Conservation (phyloP, 1,140 invertebrate species). For the Mycetomoellerius zeteki region DNA sequence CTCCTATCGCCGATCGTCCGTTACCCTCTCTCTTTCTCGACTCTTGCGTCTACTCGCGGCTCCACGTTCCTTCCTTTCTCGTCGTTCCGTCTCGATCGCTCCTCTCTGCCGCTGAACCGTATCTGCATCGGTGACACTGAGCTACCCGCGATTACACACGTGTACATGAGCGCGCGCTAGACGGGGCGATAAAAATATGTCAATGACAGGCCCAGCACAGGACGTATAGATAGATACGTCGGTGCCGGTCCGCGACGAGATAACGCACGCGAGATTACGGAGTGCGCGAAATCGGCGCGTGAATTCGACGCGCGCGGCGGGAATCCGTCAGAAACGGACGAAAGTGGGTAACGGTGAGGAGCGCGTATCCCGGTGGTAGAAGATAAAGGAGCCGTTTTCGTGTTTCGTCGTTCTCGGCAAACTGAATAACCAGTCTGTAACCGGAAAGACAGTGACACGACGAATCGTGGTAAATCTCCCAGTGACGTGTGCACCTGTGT, state of each 20-base stretch:
- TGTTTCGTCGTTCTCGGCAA: neutral
- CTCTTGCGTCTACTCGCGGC: conserved; percentile 27
- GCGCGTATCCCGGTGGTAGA: neutral
- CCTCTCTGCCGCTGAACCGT: conserved; percentile 26
- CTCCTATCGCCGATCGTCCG: conserved; percentile 47
- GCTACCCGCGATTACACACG: conserved; percentile 30
- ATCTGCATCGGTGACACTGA: conserved; percentile 50
- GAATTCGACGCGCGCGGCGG: conserved; percentile 38
- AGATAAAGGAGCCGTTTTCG: neutral
- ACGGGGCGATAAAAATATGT: conserved; percentile 70
- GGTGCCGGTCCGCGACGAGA: conserved; percentile 14
- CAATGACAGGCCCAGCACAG: conserved; percentile 72
- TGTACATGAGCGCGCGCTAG: neutral
- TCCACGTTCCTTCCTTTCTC: conserved; percentile 54
- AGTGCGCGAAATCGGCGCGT: conserved; percentile 49
- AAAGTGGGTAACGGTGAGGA: conserved; percentile 27
- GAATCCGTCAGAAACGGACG: conserved; percentile 35
- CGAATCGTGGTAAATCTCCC: neutral
- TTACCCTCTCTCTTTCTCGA: conserved; percentile 32
- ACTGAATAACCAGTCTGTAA: neutral
- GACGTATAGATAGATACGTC: conserved; percentile 58
- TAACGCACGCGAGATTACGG: conserved; percentile 27
- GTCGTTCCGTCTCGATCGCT: conserved; percentile 33
- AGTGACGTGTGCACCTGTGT: conserved; percentile 5
- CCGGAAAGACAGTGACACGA: conserved; percentile 12